phyloP scores from a whole-genome alignment of 2,888 invertebrate genomes.

The Ennomos erosarius region DNA sequence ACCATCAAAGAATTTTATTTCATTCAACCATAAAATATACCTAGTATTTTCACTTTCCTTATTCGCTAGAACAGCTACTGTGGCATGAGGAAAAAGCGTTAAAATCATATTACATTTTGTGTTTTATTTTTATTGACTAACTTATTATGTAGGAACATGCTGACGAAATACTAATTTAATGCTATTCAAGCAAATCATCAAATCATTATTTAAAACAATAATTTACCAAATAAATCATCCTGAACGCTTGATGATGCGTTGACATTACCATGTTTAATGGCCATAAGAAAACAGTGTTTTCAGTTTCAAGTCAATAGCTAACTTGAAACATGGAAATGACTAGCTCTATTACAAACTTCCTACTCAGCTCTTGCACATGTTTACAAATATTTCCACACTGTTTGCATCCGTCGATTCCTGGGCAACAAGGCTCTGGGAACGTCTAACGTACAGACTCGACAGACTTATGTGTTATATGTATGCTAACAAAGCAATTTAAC shows the following conservation, averaged over 20 bases:
- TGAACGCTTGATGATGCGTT: no score
- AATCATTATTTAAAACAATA: no score
- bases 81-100: no score
- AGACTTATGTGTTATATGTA: background rate
- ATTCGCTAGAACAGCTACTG: background rate
- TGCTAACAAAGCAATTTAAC: background rate
- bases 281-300: conserved; percentile 2
- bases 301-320: background rate
- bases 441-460: background rate
- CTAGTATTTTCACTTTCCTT: background rate
- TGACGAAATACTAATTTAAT: no score
- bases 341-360: conserved; percentile 6
- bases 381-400: conserved; percentile 26
- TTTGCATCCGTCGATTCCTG: conserved; percentile 5
- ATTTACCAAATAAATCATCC: no score
- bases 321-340: conserved; percentile 3
- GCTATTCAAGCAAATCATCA: no score
- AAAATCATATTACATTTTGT: no score
- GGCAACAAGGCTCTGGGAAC: conserved; percentile 6
- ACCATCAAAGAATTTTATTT: conserved; percentile 13
- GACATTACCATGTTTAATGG: no score
- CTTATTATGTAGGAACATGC: no score
- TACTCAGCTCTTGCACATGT: conserved; percentile 23
- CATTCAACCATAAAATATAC: conserved; percentile 8
- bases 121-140: no score